These are phyloP conservation scores for Andrena trimmerana DNA, from an alignment of 2,888 invertebrate species.

Conservation along the genomic window DNA sequence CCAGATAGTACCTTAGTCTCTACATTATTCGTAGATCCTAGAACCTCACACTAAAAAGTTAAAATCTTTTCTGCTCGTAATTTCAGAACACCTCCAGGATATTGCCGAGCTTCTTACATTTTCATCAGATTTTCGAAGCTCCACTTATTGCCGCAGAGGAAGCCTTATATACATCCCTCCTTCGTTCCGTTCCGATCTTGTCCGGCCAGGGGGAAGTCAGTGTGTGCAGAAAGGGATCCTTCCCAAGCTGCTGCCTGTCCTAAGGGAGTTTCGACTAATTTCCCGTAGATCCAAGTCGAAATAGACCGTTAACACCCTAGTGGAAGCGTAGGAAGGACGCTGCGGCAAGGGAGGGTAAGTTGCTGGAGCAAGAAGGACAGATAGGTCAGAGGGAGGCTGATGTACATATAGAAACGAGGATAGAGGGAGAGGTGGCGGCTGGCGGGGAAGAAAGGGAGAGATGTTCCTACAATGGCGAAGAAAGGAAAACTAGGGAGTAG, in stretches of 20 bases:
- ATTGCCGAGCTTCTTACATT: conserved; percentile 6
- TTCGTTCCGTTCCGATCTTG: conserved; percentile 34
- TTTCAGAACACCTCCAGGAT: not conserved
- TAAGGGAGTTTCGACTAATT: conserved; percentile 75
- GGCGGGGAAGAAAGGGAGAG: conserved; percentile 6
- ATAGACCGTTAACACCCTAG: conserved; percentile 74
- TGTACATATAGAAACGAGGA: not conserved
- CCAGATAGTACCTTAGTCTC: not conserved
- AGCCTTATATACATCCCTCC: conserved; percentile 62
- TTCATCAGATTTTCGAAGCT: conserved; percentile 31
- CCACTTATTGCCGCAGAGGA: conserved; percentile 27
- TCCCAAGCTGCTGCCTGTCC: conserved; percentile 63
- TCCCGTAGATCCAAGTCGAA: conserved; percentile 75
- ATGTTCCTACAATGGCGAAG: conserved; percentile 31
- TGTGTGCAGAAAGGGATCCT: conserved; percentile 55
- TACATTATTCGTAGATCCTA: not conserved
- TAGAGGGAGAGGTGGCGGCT: not conserved
- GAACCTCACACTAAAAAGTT: not conserved
- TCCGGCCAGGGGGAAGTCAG: conserved; percentile 36
- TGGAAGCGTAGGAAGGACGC: conserved; percentile 52
- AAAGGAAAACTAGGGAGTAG: conserved; percentile 12
- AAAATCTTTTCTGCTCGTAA: not conserved
- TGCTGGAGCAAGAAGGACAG: conserved; percentile 39
- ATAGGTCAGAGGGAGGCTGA: conserved; percentile 27
- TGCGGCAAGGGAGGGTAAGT: conserved; percentile 44